Conservation (phyloP, 2,113 vertebrate genomes). For the Phalacrocorax aristotelis region DNA sequence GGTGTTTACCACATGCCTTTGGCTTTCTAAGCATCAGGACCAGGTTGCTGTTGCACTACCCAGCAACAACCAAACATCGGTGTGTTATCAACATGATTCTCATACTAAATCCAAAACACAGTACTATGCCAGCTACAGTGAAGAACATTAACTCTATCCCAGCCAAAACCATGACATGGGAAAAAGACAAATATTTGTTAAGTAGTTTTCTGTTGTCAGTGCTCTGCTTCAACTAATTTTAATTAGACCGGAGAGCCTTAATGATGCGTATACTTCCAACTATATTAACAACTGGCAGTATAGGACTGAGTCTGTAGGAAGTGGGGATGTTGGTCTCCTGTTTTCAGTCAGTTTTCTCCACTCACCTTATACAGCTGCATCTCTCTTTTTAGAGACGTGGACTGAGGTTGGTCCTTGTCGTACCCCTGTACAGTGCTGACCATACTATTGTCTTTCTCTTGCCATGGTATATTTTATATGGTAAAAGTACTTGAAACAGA, state of each 20-base stretch:
- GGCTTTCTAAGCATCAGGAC: too few species aligned
- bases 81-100: too few species aligned
- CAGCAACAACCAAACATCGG: too few species aligned
- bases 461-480: too few species aligned
- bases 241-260: background rate
- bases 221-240: constrained; percentile 21
- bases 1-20: too few species aligned
- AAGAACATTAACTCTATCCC: too few species aligned
- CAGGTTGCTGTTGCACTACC: too few species aligned
- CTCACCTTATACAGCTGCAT: background rate
- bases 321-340: background rate
- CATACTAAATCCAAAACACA: too few species aligned
- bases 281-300: background rate
- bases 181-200: constrained; percentile 1
- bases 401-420: background rate
- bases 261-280: background rate
- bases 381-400: background rate
- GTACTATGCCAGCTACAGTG: too few species aligned
- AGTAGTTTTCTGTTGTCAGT: background rate
- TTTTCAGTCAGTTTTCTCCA: background rate
- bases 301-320: background rate
- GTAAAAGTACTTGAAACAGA: background rate
- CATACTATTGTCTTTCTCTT: background rate
- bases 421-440: background rate
- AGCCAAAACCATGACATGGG: background rate